Evolutionary conservation across 2,797 vertebrate genomes (phyloP).

Genomic region (Scolopax rusticola): DNA sequence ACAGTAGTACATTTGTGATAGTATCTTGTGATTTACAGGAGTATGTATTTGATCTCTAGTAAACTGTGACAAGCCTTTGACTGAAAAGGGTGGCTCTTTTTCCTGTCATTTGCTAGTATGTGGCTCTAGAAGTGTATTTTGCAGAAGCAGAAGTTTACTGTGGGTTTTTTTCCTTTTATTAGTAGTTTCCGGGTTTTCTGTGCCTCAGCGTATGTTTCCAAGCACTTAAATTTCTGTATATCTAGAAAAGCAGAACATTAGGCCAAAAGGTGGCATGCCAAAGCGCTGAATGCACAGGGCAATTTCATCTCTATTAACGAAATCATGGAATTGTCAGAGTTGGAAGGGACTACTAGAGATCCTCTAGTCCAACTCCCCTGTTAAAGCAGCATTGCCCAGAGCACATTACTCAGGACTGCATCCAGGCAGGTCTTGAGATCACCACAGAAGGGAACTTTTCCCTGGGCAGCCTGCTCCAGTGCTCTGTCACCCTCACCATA

Average conservation of each 20-base stretch:
- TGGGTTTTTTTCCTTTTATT: not conserved
- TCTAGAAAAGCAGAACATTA: not conserved
- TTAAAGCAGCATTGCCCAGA: too few relatives aligned
- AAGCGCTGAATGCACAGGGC: not conserved
- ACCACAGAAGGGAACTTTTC: too few relatives aligned
- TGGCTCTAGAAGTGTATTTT: not conserved
- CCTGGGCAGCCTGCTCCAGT: too few relatives aligned
- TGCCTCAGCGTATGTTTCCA: not conserved
- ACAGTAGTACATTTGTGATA: not conserved
- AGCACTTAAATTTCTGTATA: not conserved
- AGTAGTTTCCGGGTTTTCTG: not conserved
- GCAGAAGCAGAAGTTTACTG: not conserved
- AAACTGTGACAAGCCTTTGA: not conserved
- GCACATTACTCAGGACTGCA: too few relatives aligned
- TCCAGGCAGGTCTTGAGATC: too few relatives aligned
- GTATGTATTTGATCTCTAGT: not conserved
- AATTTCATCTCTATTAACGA: not conserved
- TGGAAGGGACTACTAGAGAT: too few relatives aligned
- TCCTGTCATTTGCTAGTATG: not conserved
- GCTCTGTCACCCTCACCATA: too few relatives aligned
- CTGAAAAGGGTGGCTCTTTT: not conserved
- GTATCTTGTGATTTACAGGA: not conserved
- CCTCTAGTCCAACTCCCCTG: too few relatives aligned
- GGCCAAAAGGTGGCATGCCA: not conserved
- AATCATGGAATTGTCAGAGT: too few relatives aligned